These are phyloP conservation scores for Myotis myotis DNA, from an alignment of 2,797 vertebrate genomes.

Conservation along the genomic window DNA sequence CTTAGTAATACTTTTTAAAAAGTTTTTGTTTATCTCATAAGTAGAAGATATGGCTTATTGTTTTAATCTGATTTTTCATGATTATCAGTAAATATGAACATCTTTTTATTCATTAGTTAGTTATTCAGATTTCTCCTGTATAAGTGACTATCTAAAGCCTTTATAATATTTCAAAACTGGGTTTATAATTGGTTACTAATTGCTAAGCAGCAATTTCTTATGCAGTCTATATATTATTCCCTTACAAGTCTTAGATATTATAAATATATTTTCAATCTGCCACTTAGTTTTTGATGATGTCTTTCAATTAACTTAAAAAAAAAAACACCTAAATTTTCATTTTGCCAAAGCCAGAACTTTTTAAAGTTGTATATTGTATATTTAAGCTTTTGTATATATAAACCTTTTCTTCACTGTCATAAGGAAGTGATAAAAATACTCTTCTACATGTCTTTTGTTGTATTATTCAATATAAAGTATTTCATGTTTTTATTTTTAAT, in stretches of 20 bases:
- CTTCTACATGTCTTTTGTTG: background rate
- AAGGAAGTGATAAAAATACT: background rate
- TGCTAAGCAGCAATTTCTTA: background rate
- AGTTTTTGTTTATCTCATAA: background rate
- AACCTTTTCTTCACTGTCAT: background rate
- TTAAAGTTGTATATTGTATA: background rate
- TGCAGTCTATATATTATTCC: background rate
- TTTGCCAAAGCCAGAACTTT: background rate
- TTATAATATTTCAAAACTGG: background rate
- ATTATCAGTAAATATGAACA: background rate
- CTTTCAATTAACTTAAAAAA: background rate
- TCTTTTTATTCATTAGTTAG: background rate
- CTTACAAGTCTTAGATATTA: background rate
- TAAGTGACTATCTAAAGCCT: background rate
- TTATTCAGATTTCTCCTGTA: background rate
- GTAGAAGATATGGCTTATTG: background rate
- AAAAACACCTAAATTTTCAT: background rate
- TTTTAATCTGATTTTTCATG: background rate
- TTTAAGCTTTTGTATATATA: background rate
- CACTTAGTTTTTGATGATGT: background rate
- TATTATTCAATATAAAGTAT: background rate
- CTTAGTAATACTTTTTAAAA: background rate
- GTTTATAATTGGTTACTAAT: background rate
- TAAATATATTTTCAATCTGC: background rate
- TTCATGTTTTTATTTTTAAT: conserved; percentile 23